Evolutionary conservation across 2,797 vertebrate genomes (phyloP).

Genomic region (Geotria australis): DNA sequence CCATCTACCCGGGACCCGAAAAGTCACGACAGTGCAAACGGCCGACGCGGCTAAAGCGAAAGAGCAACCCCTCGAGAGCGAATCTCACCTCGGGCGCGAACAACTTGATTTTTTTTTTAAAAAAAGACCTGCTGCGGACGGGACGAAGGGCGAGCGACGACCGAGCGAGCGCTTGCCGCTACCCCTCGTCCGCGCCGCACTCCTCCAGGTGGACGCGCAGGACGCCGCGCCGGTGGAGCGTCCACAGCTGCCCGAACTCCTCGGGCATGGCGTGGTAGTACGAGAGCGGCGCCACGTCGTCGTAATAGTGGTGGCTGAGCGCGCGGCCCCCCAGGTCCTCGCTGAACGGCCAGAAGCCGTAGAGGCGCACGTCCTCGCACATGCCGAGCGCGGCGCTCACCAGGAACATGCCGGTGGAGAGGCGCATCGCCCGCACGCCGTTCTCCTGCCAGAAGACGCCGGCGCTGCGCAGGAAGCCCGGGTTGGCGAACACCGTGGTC

Average conservation of each 20-base stretch:
- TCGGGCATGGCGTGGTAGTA: constrained; percentile 88
- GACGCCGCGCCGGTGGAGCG: constrained; percentile 53
- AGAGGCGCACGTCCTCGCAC: constrained; percentile 64
- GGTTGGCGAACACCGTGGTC: constrained; percentile 69
- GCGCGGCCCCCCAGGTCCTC: constrained; percentile 27
- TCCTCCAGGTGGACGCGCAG: constrained; percentile 38
- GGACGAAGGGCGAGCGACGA: too few species aligned
- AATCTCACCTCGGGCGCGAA: too few species aligned
- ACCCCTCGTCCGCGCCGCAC: constrained; percentile 12
- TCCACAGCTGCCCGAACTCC: constrained; percentile 84
- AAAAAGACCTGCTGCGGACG: too few species aligned
- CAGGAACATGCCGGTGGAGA: constrained; percentile 75
- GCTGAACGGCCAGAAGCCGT: constrained; percentile 87
- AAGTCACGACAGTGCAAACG: too few species aligned
- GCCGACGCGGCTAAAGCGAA: too few species aligned
- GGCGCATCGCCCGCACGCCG: constrained; percentile 47
- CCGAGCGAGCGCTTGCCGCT: neutral
- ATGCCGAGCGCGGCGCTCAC: constrained; percentile 60
- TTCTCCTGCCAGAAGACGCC: constrained; percentile 66
- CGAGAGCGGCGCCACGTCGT: constrained; percentile 49
- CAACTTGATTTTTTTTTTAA: too few species aligned
- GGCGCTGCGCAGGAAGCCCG: constrained; percentile 52
- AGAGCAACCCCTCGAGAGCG: too few species aligned
- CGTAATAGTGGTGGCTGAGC: constrained; percentile 87
- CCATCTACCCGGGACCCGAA: too few species aligned